Conservation (phyloP, 2,113 vertebrate genomes). For the Channa maculata region DNA sequence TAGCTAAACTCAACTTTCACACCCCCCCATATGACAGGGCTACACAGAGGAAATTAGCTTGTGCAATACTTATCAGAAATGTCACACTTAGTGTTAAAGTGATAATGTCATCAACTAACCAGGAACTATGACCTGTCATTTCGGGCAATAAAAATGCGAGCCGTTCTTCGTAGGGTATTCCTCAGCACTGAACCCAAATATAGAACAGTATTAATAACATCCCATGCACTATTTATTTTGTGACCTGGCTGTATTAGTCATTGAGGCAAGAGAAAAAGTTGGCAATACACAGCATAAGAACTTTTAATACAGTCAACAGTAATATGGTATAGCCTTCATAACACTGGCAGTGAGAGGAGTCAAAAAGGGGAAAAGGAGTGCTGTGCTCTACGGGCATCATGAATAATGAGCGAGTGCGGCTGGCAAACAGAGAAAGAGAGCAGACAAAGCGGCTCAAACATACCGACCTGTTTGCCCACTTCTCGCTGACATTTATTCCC, state of each 20-base stretch:
- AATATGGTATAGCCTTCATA: too few species aligned
- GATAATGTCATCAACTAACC: background rate
- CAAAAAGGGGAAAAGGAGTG: background rate
- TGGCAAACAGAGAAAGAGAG: background rate
- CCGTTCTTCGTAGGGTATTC: background rate
- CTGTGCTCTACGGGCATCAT: constrained; percentile 33
- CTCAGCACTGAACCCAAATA: background rate
- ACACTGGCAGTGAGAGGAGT: background rate
- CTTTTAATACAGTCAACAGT: background rate
- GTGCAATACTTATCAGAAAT: constrained; percentile 28
- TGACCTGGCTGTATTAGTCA: background rate
- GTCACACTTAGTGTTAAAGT: background rate
- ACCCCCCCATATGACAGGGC: background rate
- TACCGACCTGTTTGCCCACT: constrained; percentile 2
- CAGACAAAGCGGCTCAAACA: constrained; percentile 7
- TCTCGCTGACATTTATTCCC: background rate
- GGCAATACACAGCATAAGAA: background rate
- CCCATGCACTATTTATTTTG: background rate
- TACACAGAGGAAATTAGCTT: constrained; percentile 2
- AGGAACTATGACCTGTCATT: background rate
- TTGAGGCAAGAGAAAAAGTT: background rate
- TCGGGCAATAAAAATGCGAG: background rate
- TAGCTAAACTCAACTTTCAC: background rate
- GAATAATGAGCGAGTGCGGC: constrained; percentile 48
- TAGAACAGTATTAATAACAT: background rate